These are phyloP conservation scores for Luperina nickerlii DNA, from an alignment of 2,888 invertebrate species.

Conservation along the genomic window DNA sequence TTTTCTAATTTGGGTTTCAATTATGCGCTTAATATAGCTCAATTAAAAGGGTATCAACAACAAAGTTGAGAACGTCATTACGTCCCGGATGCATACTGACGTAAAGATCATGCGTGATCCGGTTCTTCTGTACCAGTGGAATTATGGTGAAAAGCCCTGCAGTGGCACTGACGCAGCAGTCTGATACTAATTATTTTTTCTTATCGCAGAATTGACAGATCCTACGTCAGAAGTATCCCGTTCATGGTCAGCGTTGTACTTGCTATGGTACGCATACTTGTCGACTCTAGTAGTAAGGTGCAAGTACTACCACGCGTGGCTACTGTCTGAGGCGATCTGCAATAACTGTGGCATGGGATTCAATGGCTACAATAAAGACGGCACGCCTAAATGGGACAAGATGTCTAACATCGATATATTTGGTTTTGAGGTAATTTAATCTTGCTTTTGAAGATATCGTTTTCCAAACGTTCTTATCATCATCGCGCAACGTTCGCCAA, in stretches of 20 bases:
- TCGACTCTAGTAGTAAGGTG: conserved; percentile 95
- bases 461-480: neutral
- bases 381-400: conserved; percentile 96
- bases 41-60: neutral
- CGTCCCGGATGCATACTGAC: neutral
- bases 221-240: conserved; percentile 86
- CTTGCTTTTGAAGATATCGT: neutral
- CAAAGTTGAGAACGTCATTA: neutral
- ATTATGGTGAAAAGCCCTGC: neutral
- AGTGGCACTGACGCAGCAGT: neutral
- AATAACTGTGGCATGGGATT: conserved; percentile 98
- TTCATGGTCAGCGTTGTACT: conserved; percentile 87
- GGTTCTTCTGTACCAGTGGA: neutral
- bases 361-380: conserved; percentile 94
- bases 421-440: conserved; percentile 93
- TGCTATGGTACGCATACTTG: conserved; percentile 93
- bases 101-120: neutral
- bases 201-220: conserved; percentile 81
- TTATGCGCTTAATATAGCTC: neutral
- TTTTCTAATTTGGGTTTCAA: neutral
- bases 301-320: conserved; percentile 99
- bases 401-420: conserved; percentile 97
- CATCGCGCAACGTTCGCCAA: neutral
- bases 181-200: conserved; percentile 12
- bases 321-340: conserved; percentile 98